phyloP scores from a whole-genome alignment of 1,140 invertebrate species.

The Tetramorium simillimum region DNA sequence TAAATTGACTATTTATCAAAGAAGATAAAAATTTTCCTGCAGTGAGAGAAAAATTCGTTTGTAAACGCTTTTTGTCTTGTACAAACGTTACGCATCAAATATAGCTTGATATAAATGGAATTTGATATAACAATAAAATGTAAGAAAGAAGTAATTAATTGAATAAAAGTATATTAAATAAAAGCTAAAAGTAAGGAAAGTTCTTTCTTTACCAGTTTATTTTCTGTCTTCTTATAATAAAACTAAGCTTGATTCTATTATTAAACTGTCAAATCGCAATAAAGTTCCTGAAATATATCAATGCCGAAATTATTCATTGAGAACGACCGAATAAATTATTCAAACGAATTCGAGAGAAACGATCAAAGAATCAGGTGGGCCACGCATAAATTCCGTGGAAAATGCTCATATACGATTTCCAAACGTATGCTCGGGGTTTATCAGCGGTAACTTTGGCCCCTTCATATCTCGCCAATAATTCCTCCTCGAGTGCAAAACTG shows the following conservation, averaged over 20 bases:
- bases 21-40: conserved; percentile 3
- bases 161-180: no score
- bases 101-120: neutral
- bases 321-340: neutral
- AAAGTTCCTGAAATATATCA: neutral
- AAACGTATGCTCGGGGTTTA: conserved; percentile 75
- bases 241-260: neutral
- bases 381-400: conserved; percentile 63
- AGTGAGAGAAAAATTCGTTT: neutral
- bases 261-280: neutral
- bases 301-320: neutral
- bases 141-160: neutral
- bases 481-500: conserved; percentile 69
- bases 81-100: neutral
- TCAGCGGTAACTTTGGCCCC: conserved; percentile 80
- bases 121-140: neutral
- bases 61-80: neutral
- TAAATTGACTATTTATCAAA: neutral
- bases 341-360: neutral
- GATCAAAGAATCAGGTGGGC: conserved; percentile 8
- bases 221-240: neutral
- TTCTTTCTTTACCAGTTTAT: neutral
- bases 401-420: conserved; percentile 45
- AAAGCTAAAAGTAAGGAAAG: neutral
- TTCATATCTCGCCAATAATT: conserved; percentile 83